These are phyloP conservation scores for Diprion similis DNA, from an alignment of 1,140 invertebrate species.

Conservation along the genomic window DNA sequence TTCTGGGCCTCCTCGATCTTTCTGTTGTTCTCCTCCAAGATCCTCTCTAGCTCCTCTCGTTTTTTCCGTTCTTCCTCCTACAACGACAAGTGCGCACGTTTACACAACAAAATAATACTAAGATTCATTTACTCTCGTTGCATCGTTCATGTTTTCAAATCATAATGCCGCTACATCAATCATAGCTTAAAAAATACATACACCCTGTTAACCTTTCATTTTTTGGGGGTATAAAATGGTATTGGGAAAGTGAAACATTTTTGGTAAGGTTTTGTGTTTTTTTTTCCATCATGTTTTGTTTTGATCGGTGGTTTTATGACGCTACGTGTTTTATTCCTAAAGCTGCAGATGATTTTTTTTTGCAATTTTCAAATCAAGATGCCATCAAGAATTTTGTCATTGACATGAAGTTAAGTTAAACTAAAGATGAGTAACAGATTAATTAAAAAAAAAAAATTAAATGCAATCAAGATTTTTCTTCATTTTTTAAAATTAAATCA, in stretches of 20 bases:
- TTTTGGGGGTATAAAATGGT: slow-evolving; percentile 27
- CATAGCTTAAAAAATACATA: slow-evolving; percentile 42
- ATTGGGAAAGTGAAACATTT: slow-evolving; percentile 41
- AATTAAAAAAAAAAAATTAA: not conserved
- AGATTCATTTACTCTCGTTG: slow-evolving; percentile 49
- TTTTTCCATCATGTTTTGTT: too few species aligned
- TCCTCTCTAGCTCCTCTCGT: slow-evolving; percentile 92
- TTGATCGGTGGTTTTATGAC: not conserved
- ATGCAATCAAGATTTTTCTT: too few species aligned
- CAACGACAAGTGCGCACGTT: slow-evolving; percentile 58
- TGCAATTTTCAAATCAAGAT: too few species aligned
- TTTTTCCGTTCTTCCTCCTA: slow-evolving; percentile 96
- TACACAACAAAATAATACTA: slow-evolving; percentile 50
- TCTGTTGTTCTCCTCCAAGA: slow-evolving; percentile 96
- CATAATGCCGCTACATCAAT: slow-evolving; percentile 50
- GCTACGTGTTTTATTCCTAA: not conserved
- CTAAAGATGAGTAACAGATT: too few species aligned
- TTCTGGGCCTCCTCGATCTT: slow-evolving; percentile 97
- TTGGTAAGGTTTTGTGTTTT: slow-evolving; percentile 23
- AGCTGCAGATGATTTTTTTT: not conserved
- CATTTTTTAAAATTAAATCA: not conserved
- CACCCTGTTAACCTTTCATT: slow-evolving; percentile 51
- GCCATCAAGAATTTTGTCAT: too few species aligned
- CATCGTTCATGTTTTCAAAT: slow-evolving; percentile 27
- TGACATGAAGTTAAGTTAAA: too few species aligned